A percentile compares a stretch with the other conserved stretches of the same genome.
These are phyloP conservation scores for Netelia fuscicornis DNA, from an alignment of 2,888 invertebrate genomes.

Conservation along the genomic window DNA sequence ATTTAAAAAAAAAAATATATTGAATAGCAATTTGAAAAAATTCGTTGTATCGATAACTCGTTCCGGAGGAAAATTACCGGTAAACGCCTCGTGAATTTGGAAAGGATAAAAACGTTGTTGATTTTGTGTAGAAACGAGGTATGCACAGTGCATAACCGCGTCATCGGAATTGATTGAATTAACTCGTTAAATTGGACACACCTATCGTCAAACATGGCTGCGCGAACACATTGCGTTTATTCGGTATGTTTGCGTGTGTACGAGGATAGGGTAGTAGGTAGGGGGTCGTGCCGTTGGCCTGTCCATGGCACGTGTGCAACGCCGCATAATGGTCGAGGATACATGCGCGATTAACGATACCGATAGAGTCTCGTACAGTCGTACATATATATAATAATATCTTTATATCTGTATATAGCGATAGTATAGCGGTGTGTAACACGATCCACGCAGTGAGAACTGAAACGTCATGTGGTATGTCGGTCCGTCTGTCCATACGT, in stretches of 20 bases:
- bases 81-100: no score
- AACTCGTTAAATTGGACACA: conserved; percentile 78
- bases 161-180: conserved; percentile 77
- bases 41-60: no score
- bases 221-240: conserved; percentile 20
- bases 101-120: no score
- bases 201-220: conserved; percentile 41
- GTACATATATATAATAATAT: not conserved
- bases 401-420: not conserved
- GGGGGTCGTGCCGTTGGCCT: not conserved
- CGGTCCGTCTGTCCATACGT: not conserved
- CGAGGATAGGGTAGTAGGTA: no score
- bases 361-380: no score
- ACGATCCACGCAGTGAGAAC: conserved; percentile 69
- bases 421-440: conserved; percentile 58
- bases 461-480: conserved; percentile 68
- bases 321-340: conserved; percentile 27
- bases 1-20: no score
- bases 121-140: no score
- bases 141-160: not conserved
- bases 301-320: conserved; percentile 27
- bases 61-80: no score
- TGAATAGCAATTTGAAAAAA: no score
- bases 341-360: not conserved
- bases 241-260: not conserved